Percentiles rank a stretch among this genome's conserved stretches.
phyloP scores from a whole-genome alignment of 2,797 vertebrate species.

The Enteromius anoplus region DNA sequence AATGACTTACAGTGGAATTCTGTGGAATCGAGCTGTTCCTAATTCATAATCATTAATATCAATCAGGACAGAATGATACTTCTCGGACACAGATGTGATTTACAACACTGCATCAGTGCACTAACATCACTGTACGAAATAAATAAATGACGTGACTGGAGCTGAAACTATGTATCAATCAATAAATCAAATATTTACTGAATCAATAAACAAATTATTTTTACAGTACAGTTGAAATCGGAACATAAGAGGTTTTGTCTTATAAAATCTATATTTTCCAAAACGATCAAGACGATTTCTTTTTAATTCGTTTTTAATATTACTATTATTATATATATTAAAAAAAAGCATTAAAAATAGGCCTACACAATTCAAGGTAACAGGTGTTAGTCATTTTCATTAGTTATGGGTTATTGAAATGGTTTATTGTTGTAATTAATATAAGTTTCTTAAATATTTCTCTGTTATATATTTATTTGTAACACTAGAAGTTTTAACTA shows the following conservation, averaged over 20 bases:
- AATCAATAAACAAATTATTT: background rate
- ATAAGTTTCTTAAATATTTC: background rate
- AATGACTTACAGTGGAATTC: constrained; percentile 11
- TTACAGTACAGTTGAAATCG: background rate
- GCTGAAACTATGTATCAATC: background rate
- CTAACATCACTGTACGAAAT: background rate
- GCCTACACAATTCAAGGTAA: background rate
- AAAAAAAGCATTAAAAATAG: too few relatives aligned
- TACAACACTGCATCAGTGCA: background rate
- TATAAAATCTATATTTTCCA: background rate
- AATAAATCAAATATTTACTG: background rate
- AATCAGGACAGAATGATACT: background rate
- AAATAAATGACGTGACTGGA: background rate
- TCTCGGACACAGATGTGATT: background rate
- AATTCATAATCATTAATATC: background rate
- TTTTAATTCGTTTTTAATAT: background rate
- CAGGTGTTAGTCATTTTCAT: background rate
- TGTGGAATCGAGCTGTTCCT: background rate
- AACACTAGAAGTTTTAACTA: background rate
- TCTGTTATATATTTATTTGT: background rate
- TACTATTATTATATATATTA: too few relatives aligned
- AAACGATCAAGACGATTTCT: background rate
- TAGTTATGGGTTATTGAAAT: background rate
- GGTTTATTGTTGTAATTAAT: background rate
- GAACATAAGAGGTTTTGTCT: background rate